phyloP scores from a whole-genome alignment of 2,797 vertebrate species.

The Crenichthys baileyi region DNA sequence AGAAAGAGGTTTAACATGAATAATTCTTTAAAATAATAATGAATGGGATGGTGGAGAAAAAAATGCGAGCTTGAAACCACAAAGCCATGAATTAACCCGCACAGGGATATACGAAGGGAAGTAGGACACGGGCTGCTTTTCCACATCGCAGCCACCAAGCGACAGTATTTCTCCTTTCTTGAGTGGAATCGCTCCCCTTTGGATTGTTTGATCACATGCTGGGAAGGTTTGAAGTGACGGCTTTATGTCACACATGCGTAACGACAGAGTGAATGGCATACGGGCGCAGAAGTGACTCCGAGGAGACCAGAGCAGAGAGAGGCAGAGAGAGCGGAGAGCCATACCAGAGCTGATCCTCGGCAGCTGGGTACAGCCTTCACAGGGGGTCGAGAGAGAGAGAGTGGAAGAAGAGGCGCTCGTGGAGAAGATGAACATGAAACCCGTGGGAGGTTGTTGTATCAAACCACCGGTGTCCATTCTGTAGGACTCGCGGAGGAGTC shows the following conservation, averaged over 20 bases:
- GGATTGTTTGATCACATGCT: constrained; percentile 70
- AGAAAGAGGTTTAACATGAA: constrained; percentile 55
- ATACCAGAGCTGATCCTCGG: constrained; percentile 45
- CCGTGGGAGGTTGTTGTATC: constrained; percentile 55
- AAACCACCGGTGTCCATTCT: constrained; percentile 47
- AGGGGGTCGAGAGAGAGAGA: constrained; percentile 21
- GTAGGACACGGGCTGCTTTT: constrained; percentile 44
- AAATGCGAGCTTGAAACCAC: constrained; percentile 24
- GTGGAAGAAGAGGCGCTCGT: constrained; percentile 4
- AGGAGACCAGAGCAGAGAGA: constrained; percentile 38
- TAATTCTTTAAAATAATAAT: constrained; percentile 60
- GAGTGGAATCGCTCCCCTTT: constrained; percentile 41
- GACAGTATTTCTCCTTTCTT: constrained; percentile 58
- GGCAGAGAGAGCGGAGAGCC: constrained; percentile 3
- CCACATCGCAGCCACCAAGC: constrained; percentile 57
- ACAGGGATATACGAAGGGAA: constrained; percentile 20
- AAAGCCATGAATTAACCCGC: constrained; percentile 63
- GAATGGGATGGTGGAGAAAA: constrained; percentile 61
- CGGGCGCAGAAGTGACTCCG: constrained; percentile 74
- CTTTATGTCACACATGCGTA: constrained; percentile 78
- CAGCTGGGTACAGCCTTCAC: constrained; percentile 24
- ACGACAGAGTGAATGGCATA: constrained; percentile 75
- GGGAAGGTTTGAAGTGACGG: constrained; percentile 65
- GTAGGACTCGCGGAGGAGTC: constrained; percentile 29
- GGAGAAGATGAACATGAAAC: constrained; percentile 66